Evolutionary conservation across 2,113 vertebrate genomes (phyloP), one percentile per base, ranked within the genome.

Genomic region (Pleuronectes platessa): DNA sequence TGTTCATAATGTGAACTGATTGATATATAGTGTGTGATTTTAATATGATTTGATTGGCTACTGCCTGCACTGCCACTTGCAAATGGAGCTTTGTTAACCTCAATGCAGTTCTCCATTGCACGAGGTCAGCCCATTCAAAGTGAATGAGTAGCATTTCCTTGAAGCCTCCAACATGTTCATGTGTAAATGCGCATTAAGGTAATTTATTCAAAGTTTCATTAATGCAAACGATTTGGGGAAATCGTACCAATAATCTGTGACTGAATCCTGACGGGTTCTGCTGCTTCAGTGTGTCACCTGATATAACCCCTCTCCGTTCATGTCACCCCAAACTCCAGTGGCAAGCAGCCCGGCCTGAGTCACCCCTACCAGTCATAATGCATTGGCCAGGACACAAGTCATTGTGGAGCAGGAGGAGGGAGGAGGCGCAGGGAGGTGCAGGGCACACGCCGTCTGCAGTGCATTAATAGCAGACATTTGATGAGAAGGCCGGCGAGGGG

Each of bases 381-480:
- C 86, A 78, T 80, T 55, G 83, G 73, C 85, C 60, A 18, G 66
- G 77, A 86, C 83, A 86, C 82, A 66, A 87, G 81, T 87, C 86
- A 87, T 60, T 9, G 40, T 49, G 27, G 75, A 60, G 69, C 54
- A 67, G 45, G 55, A 31, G 31, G 27, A 31, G 72, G 26, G 26
- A 45, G 72, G 62, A 61, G 74, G 40, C 2, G 37, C 78, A 24
- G 47, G 54, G 37, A 24, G 47, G 47, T 15, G 47, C 45, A 47
- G 45, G 15, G 71, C 71, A 67, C 71, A 60, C 71, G 60, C 75
- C 63, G 56, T 89, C 83, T 86, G 87, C 71, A 61, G 68, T 77
- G 77, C 78, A 87, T 86, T 89, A 84, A 86, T 76, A 78, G 63
- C 78, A 87, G 88, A 80, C 71, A 59, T 80, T 81, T 88, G 78